A percentile compares a stretch with the other conserved stretches of the same genome.
phyloP scores from a whole-genome alignment of 1,140 invertebrate species.

The Hydropsyche tenuis region DNA sequence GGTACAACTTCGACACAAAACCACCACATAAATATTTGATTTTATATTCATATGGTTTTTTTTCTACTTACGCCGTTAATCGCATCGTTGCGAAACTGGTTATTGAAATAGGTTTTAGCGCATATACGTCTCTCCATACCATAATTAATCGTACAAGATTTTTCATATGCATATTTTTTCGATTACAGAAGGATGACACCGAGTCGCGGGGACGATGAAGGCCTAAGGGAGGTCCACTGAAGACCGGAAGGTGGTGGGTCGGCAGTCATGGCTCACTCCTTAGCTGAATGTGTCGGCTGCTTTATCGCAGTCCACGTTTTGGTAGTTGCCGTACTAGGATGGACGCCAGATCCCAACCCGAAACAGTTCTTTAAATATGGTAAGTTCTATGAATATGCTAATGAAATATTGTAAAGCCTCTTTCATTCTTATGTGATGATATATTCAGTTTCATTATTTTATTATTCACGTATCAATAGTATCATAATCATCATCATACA shows the following conservation, averaged over 20 bases:
- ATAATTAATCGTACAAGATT: not conserved
- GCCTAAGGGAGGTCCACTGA: not conserved
- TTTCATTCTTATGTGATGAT: too few species aligned
- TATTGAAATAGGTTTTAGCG: not conserved
- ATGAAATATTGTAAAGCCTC: too few species aligned
- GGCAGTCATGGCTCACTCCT: conserved; percentile 3
- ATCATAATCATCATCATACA: too few species aligned
- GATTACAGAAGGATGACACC: conserved; percentile 1
- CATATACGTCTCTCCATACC: too few species aligned
- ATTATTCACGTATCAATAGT: too few species aligned
- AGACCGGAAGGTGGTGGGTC: not conserved
- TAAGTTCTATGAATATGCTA: too few species aligned
- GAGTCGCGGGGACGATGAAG: conserved; percentile 5
- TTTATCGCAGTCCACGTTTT: conserved; percentile 20
- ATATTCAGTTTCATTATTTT: too few species aligned
- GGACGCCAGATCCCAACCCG: conserved; percentile 36
- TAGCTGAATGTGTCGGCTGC: not conserved
- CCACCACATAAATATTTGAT: conserved; percentile 15
- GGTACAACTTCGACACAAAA: conserved; percentile 3
- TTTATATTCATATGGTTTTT: too few species aligned
- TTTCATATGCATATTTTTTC: not conserved
- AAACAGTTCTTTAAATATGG: conserved; percentile 43
- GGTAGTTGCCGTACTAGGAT: conserved; percentile 14
- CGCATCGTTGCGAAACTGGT: not conserved
- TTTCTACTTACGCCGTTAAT: conserved; percentile 10